Evolutionary conservation across 2,113 vertebrate genomes (phyloP), one percentile per base, ranked within the genome.

Genomic region (Hydropotes inermis): DNA sequence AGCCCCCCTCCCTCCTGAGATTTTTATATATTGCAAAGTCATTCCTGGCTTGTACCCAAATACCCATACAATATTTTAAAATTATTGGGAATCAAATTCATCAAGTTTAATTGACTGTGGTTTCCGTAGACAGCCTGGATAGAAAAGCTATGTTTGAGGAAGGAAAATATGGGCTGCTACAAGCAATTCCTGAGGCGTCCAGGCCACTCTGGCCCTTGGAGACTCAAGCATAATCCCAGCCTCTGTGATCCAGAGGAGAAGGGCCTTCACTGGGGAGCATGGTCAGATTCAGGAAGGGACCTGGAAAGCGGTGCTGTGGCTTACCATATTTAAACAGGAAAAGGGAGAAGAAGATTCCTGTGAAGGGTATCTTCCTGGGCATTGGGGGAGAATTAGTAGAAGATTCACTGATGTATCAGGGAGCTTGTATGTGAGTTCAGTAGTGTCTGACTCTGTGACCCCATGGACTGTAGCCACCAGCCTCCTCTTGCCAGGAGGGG

Each of bases 11-110:
- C 21, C 12, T 17, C 13, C 74, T 45, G 43, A 95, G 50, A 58
- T 90, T 92, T 92, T 58, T 84, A 60, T 17, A 19, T 43, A 76
- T 30, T 91, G 23, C 21, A 84, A 84, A 91, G 54, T 91, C 33
- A 28, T 57, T 87, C 27, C 21, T 93, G 78, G 50, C 8, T 47
- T 87, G 4, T 45, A 57, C 8, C n/a, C 78, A 95, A 94, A 81
- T 16, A 14, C 55, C 39, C 36, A 39, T 50, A 55, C 47, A 30
- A n/a, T 54, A 81, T 81, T 76, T 19, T 1, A 14, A 76, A 81
- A 74, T 76, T 36, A 67, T 25, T 57, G 16, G 25, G 27, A 21
- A 86, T 89, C 21, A 70, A 89, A 39, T 54, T n/a, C 6, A 54
- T 30, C 28, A 92, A n/a, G 79, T 57, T 85, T 64, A 67, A 92